These are phyloP conservation scores for Caenorhabditis sp. DNA, from an alignment of 2,888 invertebrate genomes.

Conservation along the genomic window DNA sequence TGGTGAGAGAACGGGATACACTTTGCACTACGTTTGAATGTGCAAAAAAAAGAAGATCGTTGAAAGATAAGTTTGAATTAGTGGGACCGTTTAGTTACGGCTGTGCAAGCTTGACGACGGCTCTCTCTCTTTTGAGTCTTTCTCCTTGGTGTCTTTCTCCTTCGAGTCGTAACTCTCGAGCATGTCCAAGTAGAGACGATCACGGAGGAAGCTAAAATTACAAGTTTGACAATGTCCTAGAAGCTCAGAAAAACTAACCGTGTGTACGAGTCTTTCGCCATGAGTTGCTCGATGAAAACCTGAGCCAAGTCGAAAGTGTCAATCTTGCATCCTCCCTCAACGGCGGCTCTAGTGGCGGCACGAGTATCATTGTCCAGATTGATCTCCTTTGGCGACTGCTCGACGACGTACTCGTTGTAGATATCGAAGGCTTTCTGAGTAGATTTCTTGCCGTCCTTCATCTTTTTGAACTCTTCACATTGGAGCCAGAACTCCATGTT, in stretches of 20 bases:
- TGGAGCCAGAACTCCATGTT: conserved; percentile 82
- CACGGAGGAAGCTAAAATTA: conserved; percentile 72
- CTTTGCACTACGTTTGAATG: conserved; percentile 42
- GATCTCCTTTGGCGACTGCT: conserved; percentile 79
- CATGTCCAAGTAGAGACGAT: conserved; percentile 72
- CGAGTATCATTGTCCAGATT: conserved; percentile 81
- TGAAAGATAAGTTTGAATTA: not conserved
- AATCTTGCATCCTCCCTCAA: conserved; percentile 74
- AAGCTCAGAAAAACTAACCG: conserved; percentile 57
- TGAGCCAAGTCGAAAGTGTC: conserved; percentile 81
- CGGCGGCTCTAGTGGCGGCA: conserved; percentile 78
- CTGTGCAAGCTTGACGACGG: conserved; percentile 13
- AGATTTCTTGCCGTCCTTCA: conserved; percentile 78
- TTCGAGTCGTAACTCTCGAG: conserved; percentile 60
- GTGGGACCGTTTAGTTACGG: conserved; percentile 25
- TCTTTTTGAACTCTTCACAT: conserved; percentile 81
- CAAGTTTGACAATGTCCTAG: not conserved
- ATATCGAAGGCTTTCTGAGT: conserved; percentile 79
- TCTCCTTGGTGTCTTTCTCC: conserved; percentile 32
- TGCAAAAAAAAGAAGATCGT: not conserved
- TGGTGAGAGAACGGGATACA: conserved; percentile 16
- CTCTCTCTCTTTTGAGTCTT: too few species aligned
- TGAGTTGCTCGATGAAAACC: conserved; percentile 78
- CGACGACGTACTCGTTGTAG: conserved; percentile 75
- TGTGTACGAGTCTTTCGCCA: conserved; percentile 80